Conservation (phyloP, 1,140 invertebrate species). For the Helicoverpa zea region DNA sequence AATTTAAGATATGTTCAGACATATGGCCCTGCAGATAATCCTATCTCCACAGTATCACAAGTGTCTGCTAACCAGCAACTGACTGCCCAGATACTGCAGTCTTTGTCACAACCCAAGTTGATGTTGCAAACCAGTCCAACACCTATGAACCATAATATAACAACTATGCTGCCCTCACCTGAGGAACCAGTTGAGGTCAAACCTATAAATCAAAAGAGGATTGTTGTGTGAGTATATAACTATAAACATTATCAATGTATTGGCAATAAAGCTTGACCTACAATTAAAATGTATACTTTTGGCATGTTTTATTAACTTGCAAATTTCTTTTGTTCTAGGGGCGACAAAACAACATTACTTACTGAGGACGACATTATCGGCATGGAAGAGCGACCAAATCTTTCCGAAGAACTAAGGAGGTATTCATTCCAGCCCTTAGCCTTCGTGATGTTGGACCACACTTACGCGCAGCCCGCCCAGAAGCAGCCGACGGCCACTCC, state of each 20-base stretch:
- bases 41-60: conserved; percentile 77
- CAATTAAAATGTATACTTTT: conserved; percentile 6
- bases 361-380: conserved; percentile 83
- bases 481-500: conserved; percentile 63
- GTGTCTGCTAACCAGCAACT: conserved; percentile 82
- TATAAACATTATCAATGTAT: not conserved
- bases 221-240: conserved; percentile 76
- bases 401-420: conserved; percentile 81
- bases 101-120: conserved; percentile 81
- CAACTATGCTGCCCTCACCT: conserved; percentile 54
- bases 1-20: conserved; percentile 84
- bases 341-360: conserved; percentile 82
- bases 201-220: conserved; percentile 75
- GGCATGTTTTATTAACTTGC: not conserved
- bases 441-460: conserved; percentile 85
- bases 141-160: conserved; percentile 63
- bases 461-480: conserved; percentile 78
- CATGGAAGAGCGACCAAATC: conserved; percentile 83
- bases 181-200: conserved; percentile 71
- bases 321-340: conserved; percentile 75
- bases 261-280: not conserved
- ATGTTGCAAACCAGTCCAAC: conserved; percentile 72
- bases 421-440: conserved; percentile 80
- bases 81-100: conserved; percentile 85
- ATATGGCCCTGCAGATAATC: conserved; percentile 76